A percentile compares a stretch with the other conserved stretches of the same genome.
phyloP scores from a whole-genome alignment of 2,888 invertebrate species.

The Drosophila robusta region DNA sequence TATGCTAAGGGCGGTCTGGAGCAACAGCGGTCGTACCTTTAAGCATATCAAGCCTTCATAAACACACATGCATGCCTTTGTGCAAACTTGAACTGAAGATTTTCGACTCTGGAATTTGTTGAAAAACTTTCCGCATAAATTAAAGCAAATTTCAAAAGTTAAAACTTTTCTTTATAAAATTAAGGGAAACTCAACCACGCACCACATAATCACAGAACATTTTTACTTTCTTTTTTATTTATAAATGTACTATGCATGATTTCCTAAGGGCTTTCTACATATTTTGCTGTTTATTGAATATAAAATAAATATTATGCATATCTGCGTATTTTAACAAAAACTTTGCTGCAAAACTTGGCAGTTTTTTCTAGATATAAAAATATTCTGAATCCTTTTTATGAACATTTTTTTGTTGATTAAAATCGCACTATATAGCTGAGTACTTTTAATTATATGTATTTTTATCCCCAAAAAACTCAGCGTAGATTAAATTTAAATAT shows the following conservation, averaged over 20 bases:
- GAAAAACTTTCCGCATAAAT: constrained; percentile 28
- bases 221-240: not conserved
- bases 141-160: constrained; percentile 20
- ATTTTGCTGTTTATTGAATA: constrained; percentile 4
- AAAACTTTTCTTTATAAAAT: constrained; percentile 30
- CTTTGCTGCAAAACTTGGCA: not conserved
- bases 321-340: not conserved
- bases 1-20: constrained; percentile 1
- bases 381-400: not conserved
- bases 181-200: constrained; percentile 9
- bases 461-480: too few species aligned
- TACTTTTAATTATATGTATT: too few species aligned
- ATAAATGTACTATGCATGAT: constrained; percentile 2
- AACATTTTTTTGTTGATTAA: too few species aligned
- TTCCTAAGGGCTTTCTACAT: constrained; percentile 6
- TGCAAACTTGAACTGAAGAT: constrained; percentile 21
- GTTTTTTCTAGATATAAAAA: not conserved
- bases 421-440: too few species aligned
- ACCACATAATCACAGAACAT: constrained; percentile 5
- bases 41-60: not conserved
- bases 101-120: constrained; percentile 18
- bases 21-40: constrained; percentile 2
- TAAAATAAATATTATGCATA: not conserved
- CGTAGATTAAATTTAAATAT: too few species aligned
- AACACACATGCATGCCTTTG: not conserved